Base-by-base conservation (phyloP, 1,140 invertebrate species). In the Aplysia californica region DNA sequence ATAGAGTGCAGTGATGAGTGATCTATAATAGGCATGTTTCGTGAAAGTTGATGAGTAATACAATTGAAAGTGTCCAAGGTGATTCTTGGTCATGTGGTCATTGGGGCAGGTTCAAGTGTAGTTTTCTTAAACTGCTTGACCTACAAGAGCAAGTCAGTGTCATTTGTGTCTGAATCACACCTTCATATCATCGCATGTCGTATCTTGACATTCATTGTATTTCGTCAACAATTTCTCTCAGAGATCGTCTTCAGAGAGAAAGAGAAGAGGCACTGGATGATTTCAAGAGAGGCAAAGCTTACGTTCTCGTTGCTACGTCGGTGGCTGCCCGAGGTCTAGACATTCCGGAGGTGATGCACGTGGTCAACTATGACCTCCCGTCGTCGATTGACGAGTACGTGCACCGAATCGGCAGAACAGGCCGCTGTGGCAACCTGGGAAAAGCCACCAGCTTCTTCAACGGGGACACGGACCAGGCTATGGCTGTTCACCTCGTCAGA, bases 371-470 rank as follows among this genome's bases (percentile, higher is more conserved):
- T 85, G 97, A 98, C 88, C 85, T 98, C 79, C 97, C 97, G 0
- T 67, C 77, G 6, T 91, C 91, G 33, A 95, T 98, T 75, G 96
- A 97, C 77, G 96, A 97, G 75, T 99, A 99, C 86, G 96, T 98
- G 4, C 97, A 99, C 90, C 92, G 97, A 59, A 98, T 98, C 85
- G 97, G 97, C 0, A 91, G 97, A 83, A 99, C 97, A 23, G 97
- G 97, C 1, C 93, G 97, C 55, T 95, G 98, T 29, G 97, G 97
- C 0, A 97, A 98, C 88, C 88, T 93, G 55, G 97, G 97, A 4
- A 94, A 93, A 83, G 96, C 97, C 0, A 95, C 95, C 0, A 96
- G 95, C 10, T 98, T 98, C 89, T 98, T 92, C 86, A 94, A 80
- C 44, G 82, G 92, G 0, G 91, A 92, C 0, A 58, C 88, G 23